These are phyloP conservation scores for Hetaerina titia DNA, from an alignment of 2,888 invertebrate genomes.

Conservation along the genomic window DNA sequence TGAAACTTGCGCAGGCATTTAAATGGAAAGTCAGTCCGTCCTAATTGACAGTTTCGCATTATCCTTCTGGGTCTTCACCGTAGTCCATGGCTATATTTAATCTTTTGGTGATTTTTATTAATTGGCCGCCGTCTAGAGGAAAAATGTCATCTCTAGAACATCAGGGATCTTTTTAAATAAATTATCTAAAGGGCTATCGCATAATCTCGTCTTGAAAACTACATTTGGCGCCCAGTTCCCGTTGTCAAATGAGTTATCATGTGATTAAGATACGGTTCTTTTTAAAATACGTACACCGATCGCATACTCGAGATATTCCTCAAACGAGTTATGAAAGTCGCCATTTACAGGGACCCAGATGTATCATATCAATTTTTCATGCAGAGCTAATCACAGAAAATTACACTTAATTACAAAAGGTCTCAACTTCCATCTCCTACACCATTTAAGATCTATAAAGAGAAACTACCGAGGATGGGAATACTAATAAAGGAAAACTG, in stretches of 20 bases:
- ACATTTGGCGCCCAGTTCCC: not conserved
- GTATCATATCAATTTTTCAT: too few relatives aligned
- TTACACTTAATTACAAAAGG: too few relatives aligned
- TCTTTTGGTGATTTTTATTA: not conserved
- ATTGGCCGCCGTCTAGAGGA: not conserved
- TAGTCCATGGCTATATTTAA: not conserved
- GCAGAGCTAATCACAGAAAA: too few relatives aligned
- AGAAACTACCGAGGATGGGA: too few relatives aligned
- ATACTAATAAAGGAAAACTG: too few relatives aligned
- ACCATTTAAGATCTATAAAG: too few relatives aligned
- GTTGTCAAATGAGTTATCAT: not conserved
- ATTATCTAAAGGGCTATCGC: not conserved
- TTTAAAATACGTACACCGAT: not conserved
- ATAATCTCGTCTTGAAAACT: not conserved
- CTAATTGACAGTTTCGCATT: not conserved
- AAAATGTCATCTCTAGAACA: not conserved
- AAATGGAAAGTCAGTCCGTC: too few relatives aligned
- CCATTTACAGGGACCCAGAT: too few relatives aligned
- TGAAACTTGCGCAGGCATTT: not conserved
- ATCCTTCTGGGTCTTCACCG: not conserved
- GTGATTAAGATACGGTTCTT: not conserved
- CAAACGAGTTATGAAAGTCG: too few relatives aligned
- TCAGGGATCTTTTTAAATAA: not conserved
- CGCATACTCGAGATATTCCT: not conserved
- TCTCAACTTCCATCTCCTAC: too few relatives aligned